Percentiles rank a stretch among this genome's conserved stretches.
Conservation (phyloP, 2,113 vertebrate species). For the Corydoras maculifer region DNA sequence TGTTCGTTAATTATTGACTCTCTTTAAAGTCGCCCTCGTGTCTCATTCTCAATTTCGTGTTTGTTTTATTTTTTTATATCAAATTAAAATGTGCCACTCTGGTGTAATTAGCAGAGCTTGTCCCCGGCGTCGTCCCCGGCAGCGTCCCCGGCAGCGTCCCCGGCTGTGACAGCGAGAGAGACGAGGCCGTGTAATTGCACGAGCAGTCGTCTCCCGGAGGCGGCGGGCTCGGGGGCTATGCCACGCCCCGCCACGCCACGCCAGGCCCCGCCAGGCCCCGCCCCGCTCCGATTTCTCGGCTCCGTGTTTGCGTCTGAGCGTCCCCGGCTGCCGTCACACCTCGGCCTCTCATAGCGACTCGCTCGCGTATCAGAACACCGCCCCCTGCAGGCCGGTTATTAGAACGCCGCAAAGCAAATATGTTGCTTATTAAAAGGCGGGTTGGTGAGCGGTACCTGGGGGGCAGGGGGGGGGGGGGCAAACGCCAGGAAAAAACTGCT, state of each 20-base stretch:
- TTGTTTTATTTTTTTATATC: neutral
- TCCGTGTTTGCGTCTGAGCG: slow-evolving; percentile 53
- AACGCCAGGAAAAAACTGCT: slow-evolving; percentile 58
- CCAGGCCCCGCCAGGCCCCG: slow-evolving; percentile 41
- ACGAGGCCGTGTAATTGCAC: slow-evolving; percentile 48
- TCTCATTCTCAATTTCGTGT: neutral
- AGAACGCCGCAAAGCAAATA: slow-evolving; percentile 64
- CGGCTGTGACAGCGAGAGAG: slow-evolving; percentile 42
- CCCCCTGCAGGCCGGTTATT: slow-evolving; percentile 20
- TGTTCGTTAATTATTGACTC: no score
- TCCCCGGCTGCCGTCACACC: slow-evolving; percentile 59
- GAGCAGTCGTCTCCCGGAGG: slow-evolving; percentile 44
- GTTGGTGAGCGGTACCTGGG: slow-evolving; percentile 62
- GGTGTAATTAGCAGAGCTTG: slow-evolving; percentile 35
- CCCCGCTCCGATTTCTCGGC: slow-evolving; percentile 48
- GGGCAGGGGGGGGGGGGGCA: slow-evolving; percentile 35
- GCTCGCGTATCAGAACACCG: slow-evolving; percentile 46
- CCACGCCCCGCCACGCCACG: slow-evolving; percentile 46
- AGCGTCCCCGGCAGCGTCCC: slow-evolving; percentile 31
- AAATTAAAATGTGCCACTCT: slow-evolving; percentile 8
- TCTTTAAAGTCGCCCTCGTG: neutral
- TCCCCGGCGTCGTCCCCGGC: slow-evolving; percentile 6
- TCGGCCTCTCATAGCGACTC: slow-evolving; percentile 53
- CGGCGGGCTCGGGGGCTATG: slow-evolving; percentile 44
- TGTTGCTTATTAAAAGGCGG: slow-evolving; percentile 69